phyloP scores from a whole-genome alignment of 2,113 vertebrate genomes.

The Sander lucioperca region DNA sequence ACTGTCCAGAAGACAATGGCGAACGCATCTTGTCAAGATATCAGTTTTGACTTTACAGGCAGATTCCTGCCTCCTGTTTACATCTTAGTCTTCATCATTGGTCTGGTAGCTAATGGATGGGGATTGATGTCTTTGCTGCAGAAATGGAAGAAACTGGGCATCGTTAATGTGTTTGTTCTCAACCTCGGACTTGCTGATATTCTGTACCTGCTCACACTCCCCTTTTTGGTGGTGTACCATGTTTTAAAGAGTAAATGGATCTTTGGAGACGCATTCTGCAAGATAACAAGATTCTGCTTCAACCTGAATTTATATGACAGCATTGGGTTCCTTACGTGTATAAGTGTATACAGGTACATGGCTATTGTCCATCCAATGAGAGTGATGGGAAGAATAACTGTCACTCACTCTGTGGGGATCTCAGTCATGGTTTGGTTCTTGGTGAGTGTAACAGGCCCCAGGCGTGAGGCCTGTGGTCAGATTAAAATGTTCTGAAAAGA shows the following conservation, averaged over 20 bases:
- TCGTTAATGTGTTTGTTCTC: slow-evolving; percentile 74
- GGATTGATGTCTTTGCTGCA: slow-evolving; percentile 70
- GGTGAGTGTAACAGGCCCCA: too few species aligned
- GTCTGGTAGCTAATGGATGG: slow-evolving; percentile 81
- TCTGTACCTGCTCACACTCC: slow-evolving; percentile 86
- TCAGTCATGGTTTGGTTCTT: neutral
- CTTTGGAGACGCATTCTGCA: slow-evolving; percentile 86
- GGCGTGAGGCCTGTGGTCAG: too few species aligned
- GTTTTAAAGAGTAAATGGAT: slow-evolving; percentile 65
- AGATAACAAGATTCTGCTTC: slow-evolving; percentile 82
- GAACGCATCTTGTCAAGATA: accelerated
- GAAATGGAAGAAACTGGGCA: neutral
- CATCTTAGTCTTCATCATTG: slow-evolving; percentile 80
- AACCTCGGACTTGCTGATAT: slow-evolving; percentile 87
- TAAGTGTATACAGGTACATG: slow-evolving; percentile 88
- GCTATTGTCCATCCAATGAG: slow-evolving; percentile 82
- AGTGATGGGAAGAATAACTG: slow-evolving; percentile 77
- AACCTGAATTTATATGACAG: slow-evolving; percentile 88
- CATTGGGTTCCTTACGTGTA: slow-evolving; percentile 89
- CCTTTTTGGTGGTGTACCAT: slow-evolving; percentile 77
- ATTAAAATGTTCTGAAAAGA: too few species aligned
- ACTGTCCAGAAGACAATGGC: slow-evolving; percentile 8
- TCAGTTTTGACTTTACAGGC: slow-evolving; percentile 65
- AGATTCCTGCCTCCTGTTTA: slow-evolving; percentile 81
- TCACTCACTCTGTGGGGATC: slow-evolving; percentile 40